Conservation (phyloP, 2,888 invertebrate genomes). For the Terebella lapidaria region DNA sequence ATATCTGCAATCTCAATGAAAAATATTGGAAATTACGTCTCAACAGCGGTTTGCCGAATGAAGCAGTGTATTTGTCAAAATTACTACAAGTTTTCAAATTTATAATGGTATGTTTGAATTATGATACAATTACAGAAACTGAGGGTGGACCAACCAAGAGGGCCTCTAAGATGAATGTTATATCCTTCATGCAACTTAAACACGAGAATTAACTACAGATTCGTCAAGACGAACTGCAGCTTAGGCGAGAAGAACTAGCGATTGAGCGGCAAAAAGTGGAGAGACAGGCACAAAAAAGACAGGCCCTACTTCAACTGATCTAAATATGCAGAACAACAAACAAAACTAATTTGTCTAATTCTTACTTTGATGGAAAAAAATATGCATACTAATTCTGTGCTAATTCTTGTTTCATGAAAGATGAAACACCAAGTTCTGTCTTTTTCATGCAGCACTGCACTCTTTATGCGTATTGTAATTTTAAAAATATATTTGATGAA, state of each 20-base stretch:
- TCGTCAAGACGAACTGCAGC: neutral
- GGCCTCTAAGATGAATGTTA: neutral
- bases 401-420: neutral
- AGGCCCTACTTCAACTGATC: neutral
- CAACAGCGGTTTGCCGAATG: too few species aligned
- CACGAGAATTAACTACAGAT: neutral
- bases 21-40: too few species aligned
- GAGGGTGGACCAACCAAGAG: too few species aligned
- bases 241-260: neutral
- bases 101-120: too few species aligned
- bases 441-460: too few species aligned
- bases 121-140: too few species aligned
- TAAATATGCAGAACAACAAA: neutral
- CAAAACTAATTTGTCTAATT: neutral
- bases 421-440: too few species aligned
- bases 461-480: too few species aligned
- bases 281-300: neutral
- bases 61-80: too few species aligned
- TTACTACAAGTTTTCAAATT: too few species aligned
- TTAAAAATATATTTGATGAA: too few species aligned
- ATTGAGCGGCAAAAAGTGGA: neutral
- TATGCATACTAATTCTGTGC: neutral
- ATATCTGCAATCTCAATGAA: too few species aligned
- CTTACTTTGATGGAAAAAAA: neutral
- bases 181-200: neutral